A percentile compares a stretch with the other conserved stretches of the same genome.
phyloP scores from a whole-genome alignment of 2,113 vertebrate genomes.

The Larimichthys crocea region DNA sequence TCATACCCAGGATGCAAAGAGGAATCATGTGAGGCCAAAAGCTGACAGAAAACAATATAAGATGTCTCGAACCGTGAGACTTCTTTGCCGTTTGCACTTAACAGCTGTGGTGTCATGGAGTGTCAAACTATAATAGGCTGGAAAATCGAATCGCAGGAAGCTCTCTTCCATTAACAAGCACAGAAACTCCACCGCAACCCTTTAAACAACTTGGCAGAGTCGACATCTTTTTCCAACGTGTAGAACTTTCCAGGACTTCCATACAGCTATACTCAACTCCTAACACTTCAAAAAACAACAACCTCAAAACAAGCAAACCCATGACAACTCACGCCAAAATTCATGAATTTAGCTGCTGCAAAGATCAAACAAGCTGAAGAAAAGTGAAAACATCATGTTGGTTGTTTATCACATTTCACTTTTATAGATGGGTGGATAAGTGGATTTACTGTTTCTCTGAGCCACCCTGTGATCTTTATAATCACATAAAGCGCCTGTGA shows the following conservation, averaged over 20 bases:
- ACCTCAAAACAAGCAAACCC: constrained; percentile 19
- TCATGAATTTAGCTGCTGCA: neutral
- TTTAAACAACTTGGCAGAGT: constrained; percentile 54
- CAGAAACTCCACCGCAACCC: constrained; percentile 39
- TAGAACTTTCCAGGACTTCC: constrained; percentile 27
- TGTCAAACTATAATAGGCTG: constrained; percentile 39
- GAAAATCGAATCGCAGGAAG: constrained; percentile 66
- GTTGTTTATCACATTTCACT: neutral
- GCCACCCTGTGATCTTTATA: neutral
- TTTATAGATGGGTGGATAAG: neutral
- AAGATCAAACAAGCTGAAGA: neutral
- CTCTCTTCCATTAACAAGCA: constrained; percentile 42
- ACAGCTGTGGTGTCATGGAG: constrained; percentile 16
- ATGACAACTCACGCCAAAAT: neutral
- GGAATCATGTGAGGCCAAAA: neutral
- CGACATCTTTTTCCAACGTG: constrained; percentile 39
- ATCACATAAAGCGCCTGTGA: neutral
- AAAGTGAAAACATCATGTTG: neutral
- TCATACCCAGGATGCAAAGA: neutral
- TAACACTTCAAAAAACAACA: constrained; percentile 6
- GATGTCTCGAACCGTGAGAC: neutral
- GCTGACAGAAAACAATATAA: neutral
- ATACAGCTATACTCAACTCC: neutral
- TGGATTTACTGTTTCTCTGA: constrained; percentile 3
- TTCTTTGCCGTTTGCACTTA: constrained; percentile 1